phyloP scores from a whole-genome alignment of 2,113 vertebrate species.

The Lepus europaeus region DNA sequence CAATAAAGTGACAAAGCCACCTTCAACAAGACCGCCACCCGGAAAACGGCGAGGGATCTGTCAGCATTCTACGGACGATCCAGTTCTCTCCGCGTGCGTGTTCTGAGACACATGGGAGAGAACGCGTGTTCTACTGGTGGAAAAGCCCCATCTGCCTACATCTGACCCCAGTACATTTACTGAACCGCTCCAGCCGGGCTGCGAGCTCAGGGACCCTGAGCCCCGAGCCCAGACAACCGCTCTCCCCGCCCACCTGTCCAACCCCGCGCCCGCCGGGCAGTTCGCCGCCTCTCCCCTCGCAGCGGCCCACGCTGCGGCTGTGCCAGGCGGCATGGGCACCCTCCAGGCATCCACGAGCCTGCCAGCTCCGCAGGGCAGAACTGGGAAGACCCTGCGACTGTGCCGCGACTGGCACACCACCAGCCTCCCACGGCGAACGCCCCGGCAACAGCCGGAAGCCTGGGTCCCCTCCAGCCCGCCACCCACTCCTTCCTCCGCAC shows the following conservation, averaged over 20 bases:
- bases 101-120: background rate
- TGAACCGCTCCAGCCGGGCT: conserved; percentile 17
- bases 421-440: conserved; percentile 66
- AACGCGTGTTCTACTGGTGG: conserved; percentile 6
- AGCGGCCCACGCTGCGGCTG: conserved; percentile 78
- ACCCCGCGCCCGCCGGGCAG: conserved; percentile 33
- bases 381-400: conserved; percentile 72
- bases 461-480: background rate
- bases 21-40: conserved; percentile 5
- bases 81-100: background rate
- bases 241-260: background rate
- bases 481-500: conserved; percentile 36
- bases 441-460: conserved; percentile 45
- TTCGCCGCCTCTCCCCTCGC: conserved; percentile 58
- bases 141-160: background rate
- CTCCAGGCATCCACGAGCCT: conserved; percentile 67
- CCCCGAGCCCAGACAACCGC: background rate
- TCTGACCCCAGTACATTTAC: background rate
- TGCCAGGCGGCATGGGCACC: conserved; percentile 62
- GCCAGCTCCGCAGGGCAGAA: conserved; percentile 76
- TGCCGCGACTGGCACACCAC: conserved; percentile 73
- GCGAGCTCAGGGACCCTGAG: conserved; percentile 15
- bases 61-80: background rate
- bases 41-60: conserved; percentile 40
- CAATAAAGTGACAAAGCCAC: background rate